A percentile compares a stretch with the other conserved stretches of the same genome.
phyloP scores from a whole-genome alignment of 2,888 invertebrate species.

The Anthophora plumipes region DNA sequence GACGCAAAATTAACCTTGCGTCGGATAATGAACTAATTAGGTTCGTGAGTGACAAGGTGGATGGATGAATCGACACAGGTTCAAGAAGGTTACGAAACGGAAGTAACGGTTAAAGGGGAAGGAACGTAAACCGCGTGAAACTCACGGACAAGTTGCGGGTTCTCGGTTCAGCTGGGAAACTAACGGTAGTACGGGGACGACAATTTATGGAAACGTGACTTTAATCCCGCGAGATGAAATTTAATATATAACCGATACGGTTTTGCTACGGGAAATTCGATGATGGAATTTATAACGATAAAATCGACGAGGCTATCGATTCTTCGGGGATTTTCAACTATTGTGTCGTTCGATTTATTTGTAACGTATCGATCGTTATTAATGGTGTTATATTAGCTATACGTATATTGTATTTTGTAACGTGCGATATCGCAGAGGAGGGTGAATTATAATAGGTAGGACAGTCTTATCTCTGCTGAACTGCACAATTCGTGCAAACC shows the following conservation, averaged over 20 bases:
- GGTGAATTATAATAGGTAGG: too few species aligned
- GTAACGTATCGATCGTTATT: too few species aligned
- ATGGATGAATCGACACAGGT: constrained; percentile 46
- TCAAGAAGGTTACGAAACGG: constrained; percentile 61
- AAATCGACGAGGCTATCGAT: too few species aligned
- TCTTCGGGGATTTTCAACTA: too few species aligned
- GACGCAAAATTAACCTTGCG: constrained; percentile 60
- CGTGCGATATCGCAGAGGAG: too few species aligned
- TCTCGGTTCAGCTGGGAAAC: constrained; percentile 1
- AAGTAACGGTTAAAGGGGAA: constrained; percentile 54
- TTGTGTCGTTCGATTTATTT: too few species aligned
- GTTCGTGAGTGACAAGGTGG: constrained; percentile 58
- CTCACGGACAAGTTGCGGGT: constrained; percentile 33
- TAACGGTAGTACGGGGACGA: not conserved
- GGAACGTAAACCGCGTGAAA: constrained; percentile 30
- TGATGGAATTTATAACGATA: not conserved
- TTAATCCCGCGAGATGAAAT: not conserved
- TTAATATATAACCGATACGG: not conserved
- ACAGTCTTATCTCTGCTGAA: too few species aligned
- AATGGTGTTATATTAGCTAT: too few species aligned
- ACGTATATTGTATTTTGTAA: too few species aligned
- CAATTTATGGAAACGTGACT: constrained; percentile 21
- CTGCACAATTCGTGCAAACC: too few species aligned
- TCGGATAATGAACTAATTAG: constrained; percentile 71
- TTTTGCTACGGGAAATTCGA: not conserved